These are phyloP conservation scores for Pseudomyrmex concolor DNA, from an alignment of 1,140 invertebrate species.

Conservation along the genomic window DNA sequence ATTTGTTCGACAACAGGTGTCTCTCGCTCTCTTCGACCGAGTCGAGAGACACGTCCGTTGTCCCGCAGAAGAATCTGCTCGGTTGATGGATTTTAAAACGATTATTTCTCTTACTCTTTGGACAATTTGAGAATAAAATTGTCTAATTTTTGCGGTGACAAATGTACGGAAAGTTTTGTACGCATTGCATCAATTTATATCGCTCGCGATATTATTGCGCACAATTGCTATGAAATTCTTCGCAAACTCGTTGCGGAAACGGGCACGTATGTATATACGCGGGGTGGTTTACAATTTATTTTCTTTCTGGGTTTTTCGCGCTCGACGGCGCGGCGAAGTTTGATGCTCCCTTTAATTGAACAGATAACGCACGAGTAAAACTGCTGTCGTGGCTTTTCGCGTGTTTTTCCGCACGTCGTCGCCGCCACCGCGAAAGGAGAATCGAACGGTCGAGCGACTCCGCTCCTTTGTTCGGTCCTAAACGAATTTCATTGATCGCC, in stretches of 20 bases:
- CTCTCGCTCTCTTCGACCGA: background rate
- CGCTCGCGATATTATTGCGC: no score
- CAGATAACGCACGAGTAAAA: background rate
- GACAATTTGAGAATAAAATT: no score
- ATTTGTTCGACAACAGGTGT: constrained; percentile 53
- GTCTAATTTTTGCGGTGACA: no score
- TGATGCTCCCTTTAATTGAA: constrained; percentile 56
- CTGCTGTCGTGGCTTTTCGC: background rate
- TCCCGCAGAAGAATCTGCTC: background rate
- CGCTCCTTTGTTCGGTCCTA: constrained; percentile 57
- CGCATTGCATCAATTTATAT: no score
- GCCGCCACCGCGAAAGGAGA: background rate
- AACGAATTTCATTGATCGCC: constrained; percentile 66
- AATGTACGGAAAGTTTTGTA: no score
- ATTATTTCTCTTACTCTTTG: no score
- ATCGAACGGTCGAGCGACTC: constrained; percentile 20
- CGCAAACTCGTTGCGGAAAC: no score
- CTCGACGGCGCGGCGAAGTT: constrained; percentile 9
- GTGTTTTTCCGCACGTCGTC: background rate
- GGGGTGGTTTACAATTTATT: background rate
- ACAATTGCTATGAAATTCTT: no score
- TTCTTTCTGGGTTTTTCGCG: background rate
- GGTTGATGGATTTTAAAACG: no score
- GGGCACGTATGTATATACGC: background rate
- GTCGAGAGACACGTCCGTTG: background rate